A percentile compares a stretch with the other conserved stretches of the same genome.
These are phyloP conservation scores for Knipowitschia caucasica DNA, from an alignment of 2,797 vertebrate genomes.

Conservation along the genomic window DNA sequence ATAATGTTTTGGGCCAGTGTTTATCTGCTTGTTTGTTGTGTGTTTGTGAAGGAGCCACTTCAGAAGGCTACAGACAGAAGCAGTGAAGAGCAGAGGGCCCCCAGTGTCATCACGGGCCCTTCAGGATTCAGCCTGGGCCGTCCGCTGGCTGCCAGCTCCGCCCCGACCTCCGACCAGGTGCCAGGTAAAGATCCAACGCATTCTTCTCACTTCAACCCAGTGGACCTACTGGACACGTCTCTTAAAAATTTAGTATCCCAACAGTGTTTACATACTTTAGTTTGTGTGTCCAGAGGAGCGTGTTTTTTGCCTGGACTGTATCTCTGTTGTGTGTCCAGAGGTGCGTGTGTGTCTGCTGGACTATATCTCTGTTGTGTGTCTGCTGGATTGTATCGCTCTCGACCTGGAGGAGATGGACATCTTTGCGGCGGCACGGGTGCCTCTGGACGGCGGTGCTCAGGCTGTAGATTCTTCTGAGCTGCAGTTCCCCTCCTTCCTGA, in stretches of 20 bases:
- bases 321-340: not conserved
- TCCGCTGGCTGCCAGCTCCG: slow-evolving; percentile 29
- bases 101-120: slow-evolving; percentile 18
- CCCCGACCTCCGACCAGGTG: slow-evolving; percentile 26
- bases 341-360: slow-evolving; percentile 86
- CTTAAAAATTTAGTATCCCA: too few species aligned
- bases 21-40: slow-evolving; percentile 2
- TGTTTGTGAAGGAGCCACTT: slow-evolving; percentile 58
- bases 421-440: slow-evolving; percentile 84
- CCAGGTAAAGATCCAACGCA: not conserved
- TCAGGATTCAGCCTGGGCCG: slow-evolving; percentile 55
- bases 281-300: too few species aligned
- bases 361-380: slow-evolving; percentile 88
- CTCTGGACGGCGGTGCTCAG: slow-evolving; percentile 70
- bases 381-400: slow-evolving; percentile 91
- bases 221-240: too few species aligned
- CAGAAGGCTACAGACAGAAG: slow-evolving; percentile 34
- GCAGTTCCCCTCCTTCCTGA: slow-evolving; percentile 85
- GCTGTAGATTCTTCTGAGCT: slow-evolving; percentile 69
- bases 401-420: slow-evolving; percentile 97
- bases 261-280: too few species aligned
- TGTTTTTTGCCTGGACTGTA: too few species aligned
- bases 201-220: too few species aligned
- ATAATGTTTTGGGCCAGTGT: not conserved
- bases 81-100: slow-evolving; percentile 35